These are phyloP conservation scores for Poecilia latipinna DNA, from an alignment of 2,113 vertebrate genomes.

Conservation along the genomic window DNA sequence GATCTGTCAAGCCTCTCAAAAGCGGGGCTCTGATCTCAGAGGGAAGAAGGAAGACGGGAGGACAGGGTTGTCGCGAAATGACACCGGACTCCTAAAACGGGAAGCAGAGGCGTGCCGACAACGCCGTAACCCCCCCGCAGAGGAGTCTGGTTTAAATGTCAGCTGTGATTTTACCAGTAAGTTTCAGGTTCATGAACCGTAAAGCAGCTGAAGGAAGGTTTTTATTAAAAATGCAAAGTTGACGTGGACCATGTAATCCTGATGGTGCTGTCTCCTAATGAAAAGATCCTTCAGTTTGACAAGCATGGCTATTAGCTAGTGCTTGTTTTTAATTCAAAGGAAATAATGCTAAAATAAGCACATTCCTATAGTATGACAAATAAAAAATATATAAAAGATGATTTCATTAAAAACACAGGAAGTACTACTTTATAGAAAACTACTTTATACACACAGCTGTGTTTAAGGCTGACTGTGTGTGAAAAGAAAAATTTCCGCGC, in stretches of 20 bases:
- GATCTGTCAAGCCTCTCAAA: slow-evolving; percentile 48
- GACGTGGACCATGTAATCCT: background rate
- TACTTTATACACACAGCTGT: too few species aligned
- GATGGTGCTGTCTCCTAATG: background rate
- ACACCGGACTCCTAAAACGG: slow-evolving; percentile 4
- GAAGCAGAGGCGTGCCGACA: background rate
- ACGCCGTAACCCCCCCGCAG: background rate
- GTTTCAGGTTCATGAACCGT: background rate
- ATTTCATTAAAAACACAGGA: too few species aligned
- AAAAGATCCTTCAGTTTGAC: too few species aligned
- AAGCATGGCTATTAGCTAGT: too few species aligned
- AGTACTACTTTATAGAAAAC: too few species aligned
- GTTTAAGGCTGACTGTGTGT: too few species aligned
- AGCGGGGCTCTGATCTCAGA: slow-evolving; percentile 34
- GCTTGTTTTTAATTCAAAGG: too few species aligned
- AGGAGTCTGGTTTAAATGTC: background rate
- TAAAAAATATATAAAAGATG: too few species aligned
- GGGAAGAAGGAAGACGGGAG: slow-evolving; percentile 26
- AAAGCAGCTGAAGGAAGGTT: background rate
- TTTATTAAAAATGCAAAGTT: background rate
- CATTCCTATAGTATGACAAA: too few species aligned
- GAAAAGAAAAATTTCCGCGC: background rate
- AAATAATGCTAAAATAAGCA: too few species aligned
- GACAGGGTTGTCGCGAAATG: slow-evolving; percentile 28
- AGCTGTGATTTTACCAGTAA: background rate